phyloP scores from a whole-genome alignment of 1,140 invertebrate genomes.

The Platyscapa corneri region DNA sequence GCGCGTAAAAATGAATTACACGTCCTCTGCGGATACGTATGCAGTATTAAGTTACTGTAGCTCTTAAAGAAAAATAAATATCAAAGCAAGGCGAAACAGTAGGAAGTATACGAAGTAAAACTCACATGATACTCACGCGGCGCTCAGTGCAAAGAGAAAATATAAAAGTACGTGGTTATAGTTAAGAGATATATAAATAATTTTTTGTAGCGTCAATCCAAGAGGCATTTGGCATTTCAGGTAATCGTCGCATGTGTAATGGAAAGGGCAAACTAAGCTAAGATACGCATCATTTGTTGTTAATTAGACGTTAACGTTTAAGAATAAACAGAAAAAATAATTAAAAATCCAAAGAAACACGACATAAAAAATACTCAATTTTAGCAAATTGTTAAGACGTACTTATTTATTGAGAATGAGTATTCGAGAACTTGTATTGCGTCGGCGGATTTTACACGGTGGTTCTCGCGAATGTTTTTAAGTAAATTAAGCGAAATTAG shows the following conservation, averaged over 20 bases:
- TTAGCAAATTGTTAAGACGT: not conserved
- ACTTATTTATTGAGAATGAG: not conserved
- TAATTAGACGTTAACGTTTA: conserved; percentile 39
- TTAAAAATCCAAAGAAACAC: not conserved
- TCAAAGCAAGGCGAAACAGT: conserved; percentile 32
- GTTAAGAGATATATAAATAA: conserved; percentile 9
- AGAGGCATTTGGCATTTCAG: conserved; percentile 18
- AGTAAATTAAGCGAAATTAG: conserved; percentile 36
- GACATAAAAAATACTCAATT: conserved; percentile 4
- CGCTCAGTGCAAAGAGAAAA: conserved; percentile 28
- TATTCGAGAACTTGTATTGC: not conserved
- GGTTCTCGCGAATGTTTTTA: conserved; percentile 26
- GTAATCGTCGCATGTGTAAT: conserved; percentile 10
- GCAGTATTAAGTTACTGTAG: conserved; percentile 41
- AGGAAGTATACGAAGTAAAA: conserved; percentile 37
- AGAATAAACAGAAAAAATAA: not conserved
- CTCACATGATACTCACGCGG: conserved; percentile 12
- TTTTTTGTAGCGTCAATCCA: conserved; percentile 27
- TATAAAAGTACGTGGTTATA: conserved; percentile 21
- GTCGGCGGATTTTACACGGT: not conserved
- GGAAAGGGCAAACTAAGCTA: not conserved
- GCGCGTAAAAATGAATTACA: conserved; percentile 39
- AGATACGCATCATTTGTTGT: conserved; percentile 34
- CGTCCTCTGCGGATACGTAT: conserved; percentile 33
- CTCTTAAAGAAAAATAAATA: conserved; percentile 24